A percentile compares a stretch with the other conserved stretches of the same genome.
Evolutionary conservation across 2,797 vertebrate species (phyloP).

Genomic region (Cyprinodon diabolis): DNA sequence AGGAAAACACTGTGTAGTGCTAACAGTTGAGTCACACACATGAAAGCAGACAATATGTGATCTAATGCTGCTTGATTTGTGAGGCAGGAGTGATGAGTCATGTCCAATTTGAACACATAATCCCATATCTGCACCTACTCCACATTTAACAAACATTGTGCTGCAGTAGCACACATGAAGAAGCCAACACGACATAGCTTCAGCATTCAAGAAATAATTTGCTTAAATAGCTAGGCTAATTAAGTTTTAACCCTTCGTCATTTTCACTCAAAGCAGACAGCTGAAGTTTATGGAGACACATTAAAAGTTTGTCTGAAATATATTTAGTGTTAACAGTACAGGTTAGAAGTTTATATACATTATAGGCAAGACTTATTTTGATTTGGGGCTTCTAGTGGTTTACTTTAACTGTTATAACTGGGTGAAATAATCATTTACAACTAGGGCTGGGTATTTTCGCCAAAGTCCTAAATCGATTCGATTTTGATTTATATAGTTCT

Average conservation of each 20-base stretch:
- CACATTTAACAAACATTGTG: constrained; percentile 5
- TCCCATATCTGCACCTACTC: constrained; percentile 17
- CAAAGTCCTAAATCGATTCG: too few relatives aligned
- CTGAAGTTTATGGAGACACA: constrained; percentile 7
- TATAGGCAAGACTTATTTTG: background rate
- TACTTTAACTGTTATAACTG: background rate
- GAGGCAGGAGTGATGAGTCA: constrained; percentile 67
- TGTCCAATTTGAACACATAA: constrained; percentile 55
- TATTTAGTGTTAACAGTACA: background rate
- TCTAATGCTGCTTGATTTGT: constrained; percentile 33
- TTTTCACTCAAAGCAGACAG: constrained; percentile 12
- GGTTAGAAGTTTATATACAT: background rate
- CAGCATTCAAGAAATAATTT: constrained; percentile 17
- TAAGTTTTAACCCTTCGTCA: constrained; percentile 18
- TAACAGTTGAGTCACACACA: constrained; percentile 15
- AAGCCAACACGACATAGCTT: constrained; percentile 18
- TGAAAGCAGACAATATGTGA: background rate
- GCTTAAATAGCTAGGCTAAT: constrained; percentile 21
- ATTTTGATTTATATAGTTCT: too few relatives aligned
- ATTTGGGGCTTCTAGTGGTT: background rate
- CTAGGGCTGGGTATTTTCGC: too few relatives aligned
- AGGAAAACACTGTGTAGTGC: constrained; percentile 10
- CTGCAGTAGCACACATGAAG: constrained; percentile 14
- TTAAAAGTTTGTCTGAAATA: background rate
- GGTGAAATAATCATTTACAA: background rate